Conservation (phyloP, 1,140 invertebrate species). For the Pantala flavescens region DNA sequence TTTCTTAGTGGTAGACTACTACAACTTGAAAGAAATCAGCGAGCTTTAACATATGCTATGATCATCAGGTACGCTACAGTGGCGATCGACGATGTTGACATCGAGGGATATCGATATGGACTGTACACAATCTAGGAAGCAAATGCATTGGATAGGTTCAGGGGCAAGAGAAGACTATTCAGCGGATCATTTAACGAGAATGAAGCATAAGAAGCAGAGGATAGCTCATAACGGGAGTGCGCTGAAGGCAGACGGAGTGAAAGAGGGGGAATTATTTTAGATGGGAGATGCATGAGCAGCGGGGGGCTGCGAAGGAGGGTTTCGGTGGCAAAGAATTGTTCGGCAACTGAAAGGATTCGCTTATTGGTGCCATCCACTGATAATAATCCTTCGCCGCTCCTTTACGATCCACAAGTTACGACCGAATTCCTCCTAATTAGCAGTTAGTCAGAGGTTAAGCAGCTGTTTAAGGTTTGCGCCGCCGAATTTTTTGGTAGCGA, state of each 20-base stretch:
- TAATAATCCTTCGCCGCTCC: too few relatives aligned
- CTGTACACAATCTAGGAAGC: not conserved
- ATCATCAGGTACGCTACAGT: not conserved
- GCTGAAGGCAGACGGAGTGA: not conserved
- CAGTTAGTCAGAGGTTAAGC: too few relatives aligned
- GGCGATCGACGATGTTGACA: not conserved
- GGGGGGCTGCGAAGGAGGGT: not conserved
- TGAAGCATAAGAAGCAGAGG: not conserved
- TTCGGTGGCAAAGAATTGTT: not conserved
- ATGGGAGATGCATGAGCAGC: not conserved
- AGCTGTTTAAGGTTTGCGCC: too few relatives aligned
- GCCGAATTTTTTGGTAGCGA: too few relatives aligned
- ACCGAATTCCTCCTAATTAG: too few relatives aligned
- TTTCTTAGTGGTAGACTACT: too few relatives aligned
- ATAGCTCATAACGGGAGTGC: not conserved
- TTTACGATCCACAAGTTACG: too few relatives aligned
- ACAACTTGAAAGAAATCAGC: too few relatives aligned
- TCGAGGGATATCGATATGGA: not conserved
- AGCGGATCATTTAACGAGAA: not conserved
- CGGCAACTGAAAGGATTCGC: not conserved
- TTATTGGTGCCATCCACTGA: not conserved
- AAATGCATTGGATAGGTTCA: not conserved
- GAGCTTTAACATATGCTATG: too few relatives aligned
- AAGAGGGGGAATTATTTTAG: not conserved
- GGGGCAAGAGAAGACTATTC: not conserved